Evolutionary conservation across 1,140 invertebrate genomes (phyloP).

Genomic region (Bombus impatiens): DNA sequence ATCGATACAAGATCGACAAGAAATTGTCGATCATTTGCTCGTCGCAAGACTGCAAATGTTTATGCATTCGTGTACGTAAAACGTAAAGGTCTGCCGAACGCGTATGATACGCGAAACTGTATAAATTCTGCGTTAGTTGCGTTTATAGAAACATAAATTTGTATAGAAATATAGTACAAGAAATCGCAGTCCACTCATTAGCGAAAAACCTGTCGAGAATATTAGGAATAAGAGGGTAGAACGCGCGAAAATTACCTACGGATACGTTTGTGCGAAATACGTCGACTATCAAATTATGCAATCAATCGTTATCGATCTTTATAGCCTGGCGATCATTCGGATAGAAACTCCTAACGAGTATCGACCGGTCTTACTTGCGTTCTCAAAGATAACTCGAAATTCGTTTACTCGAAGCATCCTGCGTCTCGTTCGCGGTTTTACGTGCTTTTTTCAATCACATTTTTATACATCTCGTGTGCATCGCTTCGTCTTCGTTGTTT

Average conservation of each 20-base stretch:
- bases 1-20: too few species aligned
- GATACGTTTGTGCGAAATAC: too few species aligned
- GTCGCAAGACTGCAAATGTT: too few species aligned
- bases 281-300: neutral
- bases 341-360: neutral
- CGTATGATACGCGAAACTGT: too few species aligned
- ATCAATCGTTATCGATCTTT: conserved; percentile 14
- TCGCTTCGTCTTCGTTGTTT: neutral
- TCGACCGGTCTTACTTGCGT: neutral
- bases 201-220: too few species aligned
- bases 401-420: neutral
- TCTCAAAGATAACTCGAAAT: neutral
- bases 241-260: neutral
- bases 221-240: neutral
- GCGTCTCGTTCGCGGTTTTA: neutral
- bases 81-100: too few species aligned
- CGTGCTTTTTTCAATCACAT: neutral
- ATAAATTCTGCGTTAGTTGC: too few species aligned
- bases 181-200: too few species aligned
- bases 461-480: neutral
- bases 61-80: too few species aligned
- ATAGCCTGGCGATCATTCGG: neutral
- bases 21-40: too few species aligned
- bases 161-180: too few species aligned
- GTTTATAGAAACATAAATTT: neutral